These are phyloP conservation scores for Anguilla pacifica DNA, from an alignment of 2,797 vertebrate genomes.

Conservation along the genomic window DNA sequence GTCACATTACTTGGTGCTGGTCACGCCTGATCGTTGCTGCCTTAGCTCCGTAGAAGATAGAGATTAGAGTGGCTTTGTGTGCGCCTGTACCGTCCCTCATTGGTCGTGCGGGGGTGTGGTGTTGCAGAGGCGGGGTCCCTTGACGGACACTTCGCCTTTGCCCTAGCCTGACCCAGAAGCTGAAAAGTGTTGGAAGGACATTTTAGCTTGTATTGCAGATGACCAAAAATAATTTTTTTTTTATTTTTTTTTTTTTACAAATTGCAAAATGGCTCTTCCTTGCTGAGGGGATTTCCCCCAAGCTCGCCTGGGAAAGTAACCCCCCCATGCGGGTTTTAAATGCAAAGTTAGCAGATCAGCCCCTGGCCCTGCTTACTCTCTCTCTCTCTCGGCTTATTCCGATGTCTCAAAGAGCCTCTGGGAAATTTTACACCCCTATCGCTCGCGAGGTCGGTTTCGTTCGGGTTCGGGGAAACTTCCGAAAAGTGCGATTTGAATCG, in stretches of 20 bases:
- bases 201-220: conserved; percentile 39
- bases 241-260: not conserved
- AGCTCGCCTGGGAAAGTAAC: conserved; percentile 48
- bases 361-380: conserved; percentile 66
- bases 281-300: conserved; percentile 59
- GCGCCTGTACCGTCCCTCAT: conserved; percentile 13
- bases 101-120: not conserved
- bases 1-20: conserved; percentile 34
- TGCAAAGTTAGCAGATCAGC: conserved; percentile 78
- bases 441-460: conserved; percentile 72
- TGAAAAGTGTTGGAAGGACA: conserved; percentile 56
- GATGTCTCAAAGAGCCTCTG: conserved; percentile 75
- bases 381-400: conserved; percentile 72
- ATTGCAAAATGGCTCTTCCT: conserved; percentile 59
- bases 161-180: conserved; percentile 38
- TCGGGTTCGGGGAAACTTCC: conserved; percentile 61
- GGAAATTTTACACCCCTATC: conserved; percentile 77
- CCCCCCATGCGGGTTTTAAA: conserved; percentile 63
- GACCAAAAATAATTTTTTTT: conserved; percentile 50
- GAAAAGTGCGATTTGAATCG: conserved; percentile 25
- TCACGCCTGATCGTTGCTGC: conserved; percentile 39
- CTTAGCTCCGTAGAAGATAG: conserved; percentile 29
- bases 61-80: conserved; percentile 36
- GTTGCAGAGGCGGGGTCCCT: conserved; percentile 7
- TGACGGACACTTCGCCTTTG: not conserved